Base-by-base conservation (phyloP, 2,888 invertebrate genomes). In the Nipponacmea schrenckii region DNA sequence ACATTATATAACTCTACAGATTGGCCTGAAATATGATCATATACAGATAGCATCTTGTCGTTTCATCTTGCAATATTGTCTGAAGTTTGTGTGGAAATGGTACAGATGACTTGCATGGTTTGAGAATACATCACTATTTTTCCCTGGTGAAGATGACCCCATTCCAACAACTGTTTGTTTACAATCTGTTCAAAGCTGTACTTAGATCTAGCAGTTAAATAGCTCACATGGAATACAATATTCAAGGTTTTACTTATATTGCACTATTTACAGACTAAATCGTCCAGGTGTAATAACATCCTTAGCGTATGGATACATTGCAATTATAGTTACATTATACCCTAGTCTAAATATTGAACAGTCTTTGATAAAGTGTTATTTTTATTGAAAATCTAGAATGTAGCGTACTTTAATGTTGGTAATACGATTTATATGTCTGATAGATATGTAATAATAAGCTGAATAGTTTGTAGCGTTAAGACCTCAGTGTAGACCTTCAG, bases 261-360 rank as follows among this genome's bases (percentile, higher is more conserved):
- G 56, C 56, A 56, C 56, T 56, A 56, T 56, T 56, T 56, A 56
- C 56, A 56, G 20, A 24, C 56, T 14, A 20, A 56, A 56, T 56
- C 20, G 20, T 20, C 20, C 56, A 56, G 56, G 56, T 56, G 56
- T 56, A 24, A 56, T 24, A 56, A 56, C 56, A 56, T 56, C 56
- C 56, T 24, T 56, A 24, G 56, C 56, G 56, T 56, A 56, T 24
- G 56, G 56, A 56, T 56, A 56, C 56, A 56, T 56, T 24, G 56
- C 24, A 24, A 56, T 56, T 56, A 56, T 24, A 56, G 24, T 56
- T 56, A 56, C 56, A 56, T 24, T 56, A 56, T 24, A 56, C 56
- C 8, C 56, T 14, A 56, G 56, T 24, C 20, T 56, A 56, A 56
- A 56, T 56, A 56, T 56, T 56, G 56, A 56, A 56, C 56, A 10